These are phyloP conservation scores for Drosophila stalkeri DNA, from an alignment of 2,888 invertebrate species.

Conservation along the genomic window DNA sequence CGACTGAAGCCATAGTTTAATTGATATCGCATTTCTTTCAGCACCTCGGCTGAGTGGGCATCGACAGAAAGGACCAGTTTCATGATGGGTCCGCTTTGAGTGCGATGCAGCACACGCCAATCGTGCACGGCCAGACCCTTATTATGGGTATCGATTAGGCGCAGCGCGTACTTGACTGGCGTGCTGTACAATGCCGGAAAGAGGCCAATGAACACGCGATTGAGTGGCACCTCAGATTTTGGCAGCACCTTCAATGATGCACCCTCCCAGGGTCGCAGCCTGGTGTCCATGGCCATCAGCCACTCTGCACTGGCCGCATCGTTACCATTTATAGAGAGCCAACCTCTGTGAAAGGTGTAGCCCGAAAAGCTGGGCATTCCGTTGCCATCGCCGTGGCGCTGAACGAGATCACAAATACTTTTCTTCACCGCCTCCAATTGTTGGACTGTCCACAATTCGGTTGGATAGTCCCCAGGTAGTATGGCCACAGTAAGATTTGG, in stretches of 20 bases:
- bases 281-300: constrained; percentile 36
- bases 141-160: constrained; percentile 28
- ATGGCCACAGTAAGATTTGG: constrained; percentile 25
- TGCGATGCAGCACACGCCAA: constrained; percentile 27
- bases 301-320: constrained; percentile 30
- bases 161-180: constrained; percentile 28
- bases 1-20: constrained; percentile 33
- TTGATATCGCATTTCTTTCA: constrained; percentile 12
- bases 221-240: constrained; percentile 29
- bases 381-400: constrained; percentile 4
- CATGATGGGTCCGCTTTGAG: constrained; percentile 28
- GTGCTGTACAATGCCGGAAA: constrained; percentile 26
- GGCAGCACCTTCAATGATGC: constrained; percentile 31
- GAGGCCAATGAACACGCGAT: constrained; percentile 26
- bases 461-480: constrained; percentile 38
- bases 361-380: constrained; percentile 20
- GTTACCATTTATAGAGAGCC: constrained; percentile 28
- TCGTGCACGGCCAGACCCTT: constrained; percentile 23
- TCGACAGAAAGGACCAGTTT: constrained; percentile 30
- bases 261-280: constrained; percentile 37
- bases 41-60: constrained; percentile 29
- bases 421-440: constrained; percentile 35
- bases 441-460: constrained; percentile 24
- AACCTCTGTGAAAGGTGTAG: constrained; percentile 30
- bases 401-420: constrained; percentile 35